phyloP scores from a whole-genome alignment of 2,113 vertebrate species.

The Osmerus eperlanus region DNA sequence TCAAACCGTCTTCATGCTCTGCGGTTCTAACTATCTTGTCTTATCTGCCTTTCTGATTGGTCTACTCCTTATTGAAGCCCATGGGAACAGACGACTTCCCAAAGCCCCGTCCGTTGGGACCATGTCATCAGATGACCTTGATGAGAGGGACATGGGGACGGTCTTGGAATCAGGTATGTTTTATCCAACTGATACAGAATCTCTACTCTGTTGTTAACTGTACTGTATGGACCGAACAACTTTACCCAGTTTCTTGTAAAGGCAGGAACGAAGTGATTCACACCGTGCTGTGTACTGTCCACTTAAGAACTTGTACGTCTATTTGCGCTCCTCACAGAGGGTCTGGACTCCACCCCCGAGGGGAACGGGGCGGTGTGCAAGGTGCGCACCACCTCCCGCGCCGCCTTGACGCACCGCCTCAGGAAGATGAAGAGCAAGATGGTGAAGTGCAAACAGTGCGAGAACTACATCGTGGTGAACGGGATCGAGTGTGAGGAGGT shows the following conservation, averaged over 20 bases:
- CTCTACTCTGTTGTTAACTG: too few relatives aligned
- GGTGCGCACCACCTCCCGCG: slow-evolving; percentile 70
- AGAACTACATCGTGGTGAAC: slow-evolving; percentile 84
- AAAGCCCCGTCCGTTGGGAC: slow-evolving; percentile 78
- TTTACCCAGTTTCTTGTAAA: too few relatives aligned
- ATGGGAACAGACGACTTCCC: slow-evolving; percentile 56
- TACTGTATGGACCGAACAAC: too few relatives aligned
- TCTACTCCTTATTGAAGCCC: slow-evolving; percentile 43
- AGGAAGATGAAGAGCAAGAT: slow-evolving; percentile 83
- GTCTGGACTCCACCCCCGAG: slow-evolving; percentile 63
- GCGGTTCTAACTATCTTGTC: not conserved
- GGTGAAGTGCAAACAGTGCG: slow-evolving; percentile 88
- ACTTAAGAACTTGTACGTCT: too few relatives aligned
- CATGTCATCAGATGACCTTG: slow-evolving; percentile 84
- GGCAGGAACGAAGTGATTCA: not conserved
- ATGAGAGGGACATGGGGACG: slow-evolving; percentile 77
- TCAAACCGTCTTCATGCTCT: not conserved
- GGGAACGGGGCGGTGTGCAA: slow-evolving; percentile 59
- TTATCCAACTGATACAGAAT: not conserved
- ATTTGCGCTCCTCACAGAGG: slow-evolving; percentile 59
- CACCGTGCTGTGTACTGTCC: not conserved
- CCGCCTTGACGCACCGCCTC: slow-evolving; percentile 82
- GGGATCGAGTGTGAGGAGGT: slow-evolving; percentile 93
- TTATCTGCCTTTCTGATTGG: slow-evolving; percentile 20
- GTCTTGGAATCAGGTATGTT: slow-evolving; percentile 68